Evolutionary conservation across 2,797 vertebrate genomes (phyloP), one percentile per base, ranked within the genome.

Genomic region (Delichon dasypus): DNA sequence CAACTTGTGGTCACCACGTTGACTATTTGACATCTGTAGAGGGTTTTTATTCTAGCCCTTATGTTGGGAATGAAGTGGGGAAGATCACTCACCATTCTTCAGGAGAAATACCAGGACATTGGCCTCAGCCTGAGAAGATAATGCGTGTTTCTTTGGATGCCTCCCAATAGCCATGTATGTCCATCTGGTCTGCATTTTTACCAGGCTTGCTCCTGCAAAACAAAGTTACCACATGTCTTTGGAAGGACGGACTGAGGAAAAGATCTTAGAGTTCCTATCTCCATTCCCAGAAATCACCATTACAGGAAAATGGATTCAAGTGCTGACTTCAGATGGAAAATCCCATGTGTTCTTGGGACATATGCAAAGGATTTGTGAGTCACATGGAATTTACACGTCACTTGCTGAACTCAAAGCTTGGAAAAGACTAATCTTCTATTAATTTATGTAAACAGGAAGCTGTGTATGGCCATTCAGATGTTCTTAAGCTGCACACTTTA

Each of bases 391-490:
- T 88, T 74, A 64, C 60, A 74, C 2, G 30, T 96, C 83, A 82
- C 73, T 94, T 75, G 58, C 70, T 94, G 80, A 96, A 87, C 77
- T 76, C 57, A 86, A 90, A 94, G 61, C 72, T 93, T 86, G 91
- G 91, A 93, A 94, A 86, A 54, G 44, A 44, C 76, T 85, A 85
- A 93, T 94, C 84, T 89, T 61, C 78, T 82, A 53, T 77, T 94
- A 93, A 95, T 92, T 85, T 91, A 66, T 89, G 80, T 96, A 96
- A 96, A 92, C 93, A 95, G 91, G 92, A 95, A 91, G 80, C 53
- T 44, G 16, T 36, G 29, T 86, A 68, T 64, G 88, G 54, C 64
- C 38, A 74, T 84, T 94, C 76, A 71, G 44, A 93, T 89, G 66
- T 76, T 94, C 84, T 80, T 47, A 81, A 88, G 81, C 64, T 50